A percentile compares a stretch with the other conserved stretches of the same genome.
Evolutionary conservation across 2,888 invertebrate species (phyloP).

Genomic region (Cinara cedri): DNA sequence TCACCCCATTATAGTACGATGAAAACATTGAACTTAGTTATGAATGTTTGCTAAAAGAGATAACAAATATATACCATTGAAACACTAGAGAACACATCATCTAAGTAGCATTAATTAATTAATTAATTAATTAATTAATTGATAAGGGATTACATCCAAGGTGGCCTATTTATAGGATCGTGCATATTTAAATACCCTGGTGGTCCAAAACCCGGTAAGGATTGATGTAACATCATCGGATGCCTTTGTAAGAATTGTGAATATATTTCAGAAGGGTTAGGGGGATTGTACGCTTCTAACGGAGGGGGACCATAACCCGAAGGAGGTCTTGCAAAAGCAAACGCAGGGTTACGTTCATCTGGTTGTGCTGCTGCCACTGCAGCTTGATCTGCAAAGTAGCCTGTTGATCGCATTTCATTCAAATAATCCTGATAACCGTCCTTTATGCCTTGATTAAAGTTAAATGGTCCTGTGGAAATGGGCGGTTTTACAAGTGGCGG

Average conservation of each 20-base stretch:
- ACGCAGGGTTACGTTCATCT: conserved; percentile 57
- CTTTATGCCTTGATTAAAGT: conserved; percentile 75
- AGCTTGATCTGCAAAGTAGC: conserved; percentile 61
- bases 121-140: conserved; percentile 17
- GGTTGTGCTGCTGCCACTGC: conserved; percentile 65
- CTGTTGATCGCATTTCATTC: conserved; percentile 69
- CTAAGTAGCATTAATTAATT: conserved; percentile 39
- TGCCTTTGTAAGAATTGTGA: conserved; percentile 76
- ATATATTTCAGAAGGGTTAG: conserved; percentile 59
- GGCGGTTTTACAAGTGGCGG: conserved; percentile 70
- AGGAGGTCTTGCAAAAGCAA: conserved; percentile 65
- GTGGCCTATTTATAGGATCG: conserved; percentile 71
- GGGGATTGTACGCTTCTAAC: conserved; percentile 65
- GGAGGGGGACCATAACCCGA: conserved; percentile 65
- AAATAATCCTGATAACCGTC: conserved; percentile 68
- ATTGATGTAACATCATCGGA: conserved; percentile 64
- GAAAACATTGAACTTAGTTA: neutral
- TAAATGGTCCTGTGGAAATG: conserved; percentile 83
- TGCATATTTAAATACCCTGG: conserved; percentile 70
- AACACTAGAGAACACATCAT: conserved; percentile 15
- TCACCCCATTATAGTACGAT: neutral
- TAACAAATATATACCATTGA: conserved; percentile 3
- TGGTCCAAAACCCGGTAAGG: conserved; percentile 65
- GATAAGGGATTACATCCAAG: conserved; percentile 69
- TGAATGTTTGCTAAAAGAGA: neutral